These are phyloP conservation scores for Brenthis hecate DNA, from an alignment of 2,888 invertebrate genomes.

Conservation along the genomic window DNA sequence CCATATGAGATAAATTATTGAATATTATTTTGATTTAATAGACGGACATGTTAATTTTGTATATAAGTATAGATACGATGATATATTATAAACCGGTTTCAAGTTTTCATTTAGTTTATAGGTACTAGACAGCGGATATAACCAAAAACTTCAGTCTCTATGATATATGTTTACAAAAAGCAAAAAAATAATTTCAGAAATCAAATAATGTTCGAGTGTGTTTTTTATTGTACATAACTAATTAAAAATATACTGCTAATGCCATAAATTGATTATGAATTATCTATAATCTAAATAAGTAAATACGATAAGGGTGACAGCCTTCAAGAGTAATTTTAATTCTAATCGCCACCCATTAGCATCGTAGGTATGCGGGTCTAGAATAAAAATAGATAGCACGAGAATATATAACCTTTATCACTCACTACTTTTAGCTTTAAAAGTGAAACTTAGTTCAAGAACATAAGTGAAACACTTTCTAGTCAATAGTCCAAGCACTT, in stretches of 20 bases:
- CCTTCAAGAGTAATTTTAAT: constrained; percentile 27
- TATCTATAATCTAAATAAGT: constrained; percentile 18
- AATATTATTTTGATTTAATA: no score
- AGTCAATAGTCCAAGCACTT: not conserved
- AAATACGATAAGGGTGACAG: constrained; percentile 25
- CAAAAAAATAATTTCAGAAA: no score
- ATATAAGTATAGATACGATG: no score
- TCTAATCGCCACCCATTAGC: constrained; percentile 24
- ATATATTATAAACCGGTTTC: no score
- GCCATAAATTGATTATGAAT: not conserved
- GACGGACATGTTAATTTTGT: no score
- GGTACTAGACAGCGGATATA: no score
- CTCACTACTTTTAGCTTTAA: constrained; percentile 2
- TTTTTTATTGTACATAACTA: not conserved
- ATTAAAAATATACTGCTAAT: not conserved
- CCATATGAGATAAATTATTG: no score
- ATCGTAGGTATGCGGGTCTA: constrained; percentile 14
- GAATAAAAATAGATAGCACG: constrained; percentile 15
- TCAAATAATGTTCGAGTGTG: no score
- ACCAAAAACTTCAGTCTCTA: no score
- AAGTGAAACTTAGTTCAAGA: not conserved
- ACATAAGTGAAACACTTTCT: not conserved
- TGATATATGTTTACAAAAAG: no score
- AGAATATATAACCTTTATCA: constrained; percentile 5
- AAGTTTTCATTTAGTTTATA: no score